phyloP scores from a whole-genome alignment of 1,140 invertebrate species.

The Belonocnema kinseyi region DNA sequence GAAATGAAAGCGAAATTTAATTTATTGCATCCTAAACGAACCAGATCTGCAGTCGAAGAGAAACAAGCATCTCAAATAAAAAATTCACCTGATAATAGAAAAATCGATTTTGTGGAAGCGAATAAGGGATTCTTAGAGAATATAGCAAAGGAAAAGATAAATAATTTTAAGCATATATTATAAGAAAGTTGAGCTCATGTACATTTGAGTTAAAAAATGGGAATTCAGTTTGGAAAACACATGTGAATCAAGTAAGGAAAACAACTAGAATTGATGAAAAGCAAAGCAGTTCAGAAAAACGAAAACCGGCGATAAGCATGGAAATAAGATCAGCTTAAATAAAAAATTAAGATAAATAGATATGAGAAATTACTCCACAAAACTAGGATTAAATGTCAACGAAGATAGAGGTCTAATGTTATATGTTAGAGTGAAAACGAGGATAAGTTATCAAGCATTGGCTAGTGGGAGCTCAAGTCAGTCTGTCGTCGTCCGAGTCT shows the following conservation, averaged over 20 bases:
- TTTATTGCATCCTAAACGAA: neutral
- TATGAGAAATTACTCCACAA: too few relatives aligned
- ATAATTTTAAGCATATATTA: neutral
- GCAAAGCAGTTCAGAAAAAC: too few relatives aligned
- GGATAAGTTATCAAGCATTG: too few relatives aligned
- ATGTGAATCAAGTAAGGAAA: neutral
- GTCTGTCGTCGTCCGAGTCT: too few relatives aligned
- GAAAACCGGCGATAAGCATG: too few relatives aligned
- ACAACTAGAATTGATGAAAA: too few relatives aligned
- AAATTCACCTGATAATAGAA: neutral
- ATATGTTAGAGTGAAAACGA: too few relatives aligned
- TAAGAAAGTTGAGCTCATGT: neutral
- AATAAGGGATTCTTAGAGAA: neutral
- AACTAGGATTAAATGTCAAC: too few relatives aligned
- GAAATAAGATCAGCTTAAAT: too few relatives aligned
- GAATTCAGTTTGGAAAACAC: neutral
- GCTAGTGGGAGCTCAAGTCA: too few relatives aligned
- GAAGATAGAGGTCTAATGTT: too few relatives aligned
- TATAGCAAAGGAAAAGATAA: neutral
- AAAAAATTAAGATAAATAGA: too few relatives aligned
- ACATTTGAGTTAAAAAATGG: neutral
- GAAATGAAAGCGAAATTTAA: slow-evolving; percentile 21
- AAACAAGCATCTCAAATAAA: slow-evolving; percentile 30
- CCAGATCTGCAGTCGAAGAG: neutral
- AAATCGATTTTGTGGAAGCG: neutral